Conservation (phyloP, 2,113 vertebrate species). For the Bucco capensis region DNA sequence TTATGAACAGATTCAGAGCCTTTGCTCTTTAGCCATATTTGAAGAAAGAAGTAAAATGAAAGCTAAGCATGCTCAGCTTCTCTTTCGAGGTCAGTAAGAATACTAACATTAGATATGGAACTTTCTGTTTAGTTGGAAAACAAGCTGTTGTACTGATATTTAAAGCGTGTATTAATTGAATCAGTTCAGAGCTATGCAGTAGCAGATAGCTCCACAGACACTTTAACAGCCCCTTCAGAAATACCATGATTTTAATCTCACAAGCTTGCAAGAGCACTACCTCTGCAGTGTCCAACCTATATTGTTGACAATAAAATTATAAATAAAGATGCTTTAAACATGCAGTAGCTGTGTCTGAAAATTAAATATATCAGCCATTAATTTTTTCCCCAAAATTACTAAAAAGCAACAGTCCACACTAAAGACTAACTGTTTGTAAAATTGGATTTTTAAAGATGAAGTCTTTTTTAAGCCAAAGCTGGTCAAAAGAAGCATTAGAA, state of each 20-base stretch:
- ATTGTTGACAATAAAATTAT: constrained; percentile 27
- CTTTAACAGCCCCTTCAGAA: constrained; percentile 28
- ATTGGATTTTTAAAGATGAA: constrained; percentile 71
- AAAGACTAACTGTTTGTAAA: constrained; percentile 75
- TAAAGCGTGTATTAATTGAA: background rate
- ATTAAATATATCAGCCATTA: constrained; percentile 61
- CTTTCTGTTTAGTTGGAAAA: background rate
- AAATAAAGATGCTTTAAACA: constrained; percentile 8
- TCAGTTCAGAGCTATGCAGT: background rate
- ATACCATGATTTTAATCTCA: background rate
- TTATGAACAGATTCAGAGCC: background rate
- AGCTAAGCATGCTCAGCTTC: background rate
- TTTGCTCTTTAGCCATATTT: constrained; percentile 21
- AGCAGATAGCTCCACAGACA: background rate
- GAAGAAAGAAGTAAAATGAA: background rate
- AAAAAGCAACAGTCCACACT: constrained; percentile 71
- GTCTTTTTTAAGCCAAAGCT: constrained; percentile 10
- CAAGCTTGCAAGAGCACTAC: background rate
- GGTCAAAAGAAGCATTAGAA: constrained; percentile 21
- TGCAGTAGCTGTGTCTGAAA: background rate
- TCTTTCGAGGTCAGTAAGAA: background rate
- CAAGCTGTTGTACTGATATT: background rate
- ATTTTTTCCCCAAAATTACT: constrained; percentile 60
- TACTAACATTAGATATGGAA: background rate
- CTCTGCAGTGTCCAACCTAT: background rate